phyloP scores from a whole-genome alignment of 2,888 invertebrate genomes.

The Polyommatus icarus region DNA sequence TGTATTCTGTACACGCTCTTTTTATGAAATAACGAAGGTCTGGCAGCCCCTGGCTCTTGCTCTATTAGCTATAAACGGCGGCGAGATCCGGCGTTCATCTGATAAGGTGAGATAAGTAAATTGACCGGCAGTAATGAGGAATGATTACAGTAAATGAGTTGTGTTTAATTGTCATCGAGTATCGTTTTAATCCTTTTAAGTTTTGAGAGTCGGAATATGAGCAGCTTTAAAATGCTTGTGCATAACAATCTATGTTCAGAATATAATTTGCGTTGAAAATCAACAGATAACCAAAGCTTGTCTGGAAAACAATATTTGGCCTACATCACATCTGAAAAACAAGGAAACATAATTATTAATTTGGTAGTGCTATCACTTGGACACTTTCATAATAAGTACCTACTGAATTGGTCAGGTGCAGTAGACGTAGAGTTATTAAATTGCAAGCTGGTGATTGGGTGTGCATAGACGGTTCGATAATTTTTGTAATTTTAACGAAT shows the following conservation, averaged over 20 bases:
- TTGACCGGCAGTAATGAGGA: slow-evolving; percentile 45
- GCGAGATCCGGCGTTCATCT: slow-evolving; percentile 58
- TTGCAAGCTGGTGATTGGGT: no score
- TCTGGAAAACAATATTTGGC: slow-evolving; percentile 32
- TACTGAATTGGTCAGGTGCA: not conserved
- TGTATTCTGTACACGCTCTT: no score
- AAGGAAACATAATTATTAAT: slow-evolving; percentile 18
- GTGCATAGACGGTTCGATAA: no score
- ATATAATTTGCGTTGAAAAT: slow-evolving; percentile 28
- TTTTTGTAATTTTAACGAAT: no score
- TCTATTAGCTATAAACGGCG: slow-evolving; percentile 18
- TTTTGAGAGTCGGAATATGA: not conserved
- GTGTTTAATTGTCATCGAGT: slow-evolving; percentile 11
- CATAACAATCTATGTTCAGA: slow-evolving; percentile 31
- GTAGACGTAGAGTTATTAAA: not conserved
- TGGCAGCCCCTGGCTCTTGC: not conserved
- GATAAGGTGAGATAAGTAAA: slow-evolving; percentile 68
- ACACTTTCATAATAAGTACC: not conserved
- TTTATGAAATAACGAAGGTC: not conserved
- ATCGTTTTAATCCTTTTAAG: not conserved
- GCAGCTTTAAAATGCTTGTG: slow-evolving; percentile 20
- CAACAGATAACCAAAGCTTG: slow-evolving; percentile 26
- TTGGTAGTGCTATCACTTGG: not conserved
- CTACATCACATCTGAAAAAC: slow-evolving; percentile 30
- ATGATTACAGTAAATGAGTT: slow-evolving; percentile 3